A percentile compares a stretch with the other conserved stretches of the same genome.
Conservation (phyloP, 2,888 invertebrate genomes). For the Standfussiana lucernea region DNA sequence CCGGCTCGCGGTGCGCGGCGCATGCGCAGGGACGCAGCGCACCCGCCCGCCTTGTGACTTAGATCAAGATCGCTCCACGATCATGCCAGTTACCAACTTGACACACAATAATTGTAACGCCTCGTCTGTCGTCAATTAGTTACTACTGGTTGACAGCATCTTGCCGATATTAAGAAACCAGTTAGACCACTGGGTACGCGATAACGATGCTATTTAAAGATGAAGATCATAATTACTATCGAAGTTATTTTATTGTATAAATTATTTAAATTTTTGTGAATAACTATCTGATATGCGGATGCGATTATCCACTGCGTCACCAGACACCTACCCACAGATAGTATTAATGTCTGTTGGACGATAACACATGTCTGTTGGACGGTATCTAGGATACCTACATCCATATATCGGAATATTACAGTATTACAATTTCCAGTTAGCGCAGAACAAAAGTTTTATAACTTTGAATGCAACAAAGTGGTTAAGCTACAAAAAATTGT, state of each 20-base stretch:
- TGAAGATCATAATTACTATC: conserved; percentile 73
- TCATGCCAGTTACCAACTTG: conserved; percentile 80
- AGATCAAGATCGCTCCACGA: conserved; percentile 72
- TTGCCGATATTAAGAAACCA: conserved; percentile 77
- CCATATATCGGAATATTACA: conserved; percentile 12
- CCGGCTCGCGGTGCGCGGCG: conserved; percentile 45
- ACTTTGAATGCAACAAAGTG: conserved; percentile 8
- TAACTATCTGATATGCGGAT: conserved; percentile 45
- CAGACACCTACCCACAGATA: conserved; percentile 24
- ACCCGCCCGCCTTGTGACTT: conserved; percentile 70
- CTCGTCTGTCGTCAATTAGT: conserved; percentile 82
- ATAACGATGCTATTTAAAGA: conserved; percentile 76
- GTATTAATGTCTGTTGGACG: conserved; percentile 17
- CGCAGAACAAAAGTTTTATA: conserved; percentile 20
- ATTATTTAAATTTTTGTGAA: conserved; percentile 49
- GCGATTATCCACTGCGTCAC: conserved; percentile 47
- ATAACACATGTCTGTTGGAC: conserved; percentile 29
- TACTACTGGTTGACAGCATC: conserved; percentile 77
- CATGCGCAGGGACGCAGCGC: conserved; percentile 48
- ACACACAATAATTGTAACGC: conserved; percentile 85
- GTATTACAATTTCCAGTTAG: conserved; percentile 17
- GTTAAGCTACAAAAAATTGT: conserved; percentile 37
- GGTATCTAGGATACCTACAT: conserved; percentile 15
- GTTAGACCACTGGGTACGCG: conserved; percentile 77
- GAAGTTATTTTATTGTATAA: conserved; percentile 62